Percentiles rank a stretch among this genome's conserved stretches.
phyloP scores from a whole-genome alignment of 2,113 vertebrate genomes.

The Silurus meridionalis region DNA sequence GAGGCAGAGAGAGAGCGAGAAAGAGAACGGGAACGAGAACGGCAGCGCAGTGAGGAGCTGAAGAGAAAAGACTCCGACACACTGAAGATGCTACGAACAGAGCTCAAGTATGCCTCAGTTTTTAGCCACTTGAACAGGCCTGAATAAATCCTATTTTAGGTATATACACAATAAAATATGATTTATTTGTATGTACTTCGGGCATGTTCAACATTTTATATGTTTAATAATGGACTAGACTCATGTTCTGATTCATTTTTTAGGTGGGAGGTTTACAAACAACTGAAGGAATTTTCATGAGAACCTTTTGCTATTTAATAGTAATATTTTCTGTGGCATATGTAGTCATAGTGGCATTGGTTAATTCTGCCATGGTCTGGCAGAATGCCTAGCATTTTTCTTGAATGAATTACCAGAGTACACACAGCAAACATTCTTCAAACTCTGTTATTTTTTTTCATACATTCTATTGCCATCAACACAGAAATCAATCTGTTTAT shows the following conservation, averaged over 20 bases:
- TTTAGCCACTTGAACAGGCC: background rate
- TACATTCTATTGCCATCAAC: background rate
- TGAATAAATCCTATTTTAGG: background rate
- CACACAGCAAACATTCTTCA: background rate
- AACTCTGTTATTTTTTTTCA: background rate
- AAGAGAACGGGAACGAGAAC: constrained; percentile 73
- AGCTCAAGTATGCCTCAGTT: constrained; percentile 78
- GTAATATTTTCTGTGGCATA: background rate
- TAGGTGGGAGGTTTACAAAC: background rate
- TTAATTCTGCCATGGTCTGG: background rate
- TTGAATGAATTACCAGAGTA: background rate
- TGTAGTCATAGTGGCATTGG: background rate
- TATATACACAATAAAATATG: background rate
- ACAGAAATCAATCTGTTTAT: background rate
- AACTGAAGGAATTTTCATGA: background rate
- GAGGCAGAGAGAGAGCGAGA: constrained; percentile 72
- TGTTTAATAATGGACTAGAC: no score
- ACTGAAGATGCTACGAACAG: constrained; percentile 82
- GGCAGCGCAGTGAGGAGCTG: constrained; percentile 80
- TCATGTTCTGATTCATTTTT: background rate
- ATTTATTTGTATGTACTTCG: background rate
- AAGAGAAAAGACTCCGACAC: constrained; percentile 89
- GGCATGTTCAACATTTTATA: background rate
- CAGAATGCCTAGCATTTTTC: background rate
- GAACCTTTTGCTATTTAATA: background rate